Evolutionary conservation across 1,140 invertebrate genomes (phyloP), one percentile per base, ranked within the genome.

Genomic region (Drosophila oshimai): DNA sequence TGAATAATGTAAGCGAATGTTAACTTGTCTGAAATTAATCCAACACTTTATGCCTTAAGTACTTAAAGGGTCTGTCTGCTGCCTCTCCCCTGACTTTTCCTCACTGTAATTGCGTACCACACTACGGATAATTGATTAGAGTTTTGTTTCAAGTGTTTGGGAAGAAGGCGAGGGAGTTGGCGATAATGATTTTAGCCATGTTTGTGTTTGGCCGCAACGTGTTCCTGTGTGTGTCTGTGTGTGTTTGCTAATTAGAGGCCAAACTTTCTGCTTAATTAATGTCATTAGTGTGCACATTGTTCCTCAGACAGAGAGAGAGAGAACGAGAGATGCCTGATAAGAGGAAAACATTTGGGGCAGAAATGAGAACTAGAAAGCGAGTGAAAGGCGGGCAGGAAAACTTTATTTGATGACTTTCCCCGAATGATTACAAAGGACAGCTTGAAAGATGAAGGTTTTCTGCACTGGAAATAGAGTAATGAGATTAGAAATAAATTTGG

Each of bases 201-300:
- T 73, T 64, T 64, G 68, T 41, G 31, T 36, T 20, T 50, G 49
- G 46, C 12, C 62, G 15, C 37, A 28, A 49, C 29, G 34, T 62
- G 36, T 47, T 46, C 20, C 37, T n/a, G n/a, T n/a, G n/a, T 62
- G 12, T 57, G 17, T 49, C 12, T 53, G 20, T 45, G 39, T 61
- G 54, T 53, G 68, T 64, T 55, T 60, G 80, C 75, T 87, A 86
- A 86, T 86, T 86, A 80, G 75, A 69, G 54, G 73, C 67, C 65
- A 80, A 87, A 86, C 81, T 86, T 86, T 80, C 57, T 87, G 81
- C 42, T 60, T 86, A 86, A 86, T 86, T 86, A 87, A 86, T 86
- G 81, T 86, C 81, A 86, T 86, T 87, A 87, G 72, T 31, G 51
- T 37, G 55, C 42, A 41, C 55, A 54, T 74, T 72, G 78, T 49